These are phyloP conservation scores for Mythimna lalbum DNA, from an alignment of 2,888 invertebrate species.

Conservation along the genomic window DNA sequence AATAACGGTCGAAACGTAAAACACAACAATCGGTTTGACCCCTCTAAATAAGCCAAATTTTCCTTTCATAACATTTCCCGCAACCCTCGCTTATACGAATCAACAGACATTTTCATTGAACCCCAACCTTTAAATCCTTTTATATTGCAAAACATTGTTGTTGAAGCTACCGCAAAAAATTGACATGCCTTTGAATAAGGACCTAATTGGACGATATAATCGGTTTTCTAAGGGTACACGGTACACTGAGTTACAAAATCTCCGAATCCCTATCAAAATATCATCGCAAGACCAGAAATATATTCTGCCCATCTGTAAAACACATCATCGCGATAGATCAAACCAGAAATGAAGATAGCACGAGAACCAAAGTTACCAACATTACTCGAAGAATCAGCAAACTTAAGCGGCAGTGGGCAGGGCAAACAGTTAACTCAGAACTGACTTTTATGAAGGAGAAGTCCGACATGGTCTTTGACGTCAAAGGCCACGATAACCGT, in stretches of 20 bases:
- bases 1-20: constrained; percentile 38
- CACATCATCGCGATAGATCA: background rate
- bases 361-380: too few species aligned
- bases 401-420: too few species aligned
- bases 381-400: too few species aligned
- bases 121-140: constrained; percentile 30
- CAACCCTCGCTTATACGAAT: constrained; percentile 33
- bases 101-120: constrained; percentile 23
- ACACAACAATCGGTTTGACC: constrained; percentile 32
- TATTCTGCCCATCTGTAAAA: constrained; percentile 12
- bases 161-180: constrained; percentile 30
- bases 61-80: constrained; percentile 32
- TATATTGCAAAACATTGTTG: constrained; percentile 30
- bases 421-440: too few species aligned
- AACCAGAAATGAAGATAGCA: too few species aligned
- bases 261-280: constrained; percentile 30
- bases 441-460: too few species aligned
- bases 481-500: too few species aligned
- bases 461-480: too few species aligned
- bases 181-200: constrained; percentile 27
- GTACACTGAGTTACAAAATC: constrained; percentile 21
- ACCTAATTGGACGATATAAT: constrained; percentile 38
- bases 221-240: constrained; percentile 25
- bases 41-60: constrained; percentile 42
- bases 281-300: constrained; percentile 1